Percentiles rank a stretch among this genome's conserved stretches.
phyloP scores from a whole-genome alignment of 2,113 vertebrate species.

The Menura novaehollandiae region DNA sequence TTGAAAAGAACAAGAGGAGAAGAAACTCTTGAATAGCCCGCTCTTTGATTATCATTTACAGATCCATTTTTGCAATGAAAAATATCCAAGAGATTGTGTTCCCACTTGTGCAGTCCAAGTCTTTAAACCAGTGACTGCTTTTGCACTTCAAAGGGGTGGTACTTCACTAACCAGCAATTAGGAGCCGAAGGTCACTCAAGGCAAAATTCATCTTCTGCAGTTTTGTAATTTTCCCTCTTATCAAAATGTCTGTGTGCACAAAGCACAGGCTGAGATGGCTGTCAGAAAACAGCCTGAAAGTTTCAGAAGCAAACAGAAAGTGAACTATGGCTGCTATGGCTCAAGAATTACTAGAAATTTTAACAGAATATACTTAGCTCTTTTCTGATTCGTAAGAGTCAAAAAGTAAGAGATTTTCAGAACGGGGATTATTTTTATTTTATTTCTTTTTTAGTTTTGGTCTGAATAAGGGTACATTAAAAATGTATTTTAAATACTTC shows the following conservation, averaged over 20 bases:
- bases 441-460: not conserved
- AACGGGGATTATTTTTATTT: not conserved
- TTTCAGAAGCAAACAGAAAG: not conserved
- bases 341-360: not conserved
- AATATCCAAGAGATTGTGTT: constrained; percentile 17
- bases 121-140: not conserved
- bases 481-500: not conserved
- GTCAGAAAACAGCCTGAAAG: not conserved
- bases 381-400: not conserved
- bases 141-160: constrained; percentile 35
- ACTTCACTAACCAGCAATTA: constrained; percentile 14
- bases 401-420: not conserved
- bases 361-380: not conserved
- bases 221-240: not conserved
- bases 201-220: not conserved
- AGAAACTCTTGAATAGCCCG: not conserved
- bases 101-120: not conserved
- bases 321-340: not conserved
- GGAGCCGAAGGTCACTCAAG: constrained; percentile 32
- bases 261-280: not conserved
- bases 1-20: constrained; percentile 2
- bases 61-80: constrained; percentile 29
- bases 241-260: not conserved
- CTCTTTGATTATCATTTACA: constrained; percentile 22
- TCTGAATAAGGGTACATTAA: not conserved